phyloP scores from a whole-genome alignment of 2,113 vertebrate species.

The Cebus imitator region DNA sequence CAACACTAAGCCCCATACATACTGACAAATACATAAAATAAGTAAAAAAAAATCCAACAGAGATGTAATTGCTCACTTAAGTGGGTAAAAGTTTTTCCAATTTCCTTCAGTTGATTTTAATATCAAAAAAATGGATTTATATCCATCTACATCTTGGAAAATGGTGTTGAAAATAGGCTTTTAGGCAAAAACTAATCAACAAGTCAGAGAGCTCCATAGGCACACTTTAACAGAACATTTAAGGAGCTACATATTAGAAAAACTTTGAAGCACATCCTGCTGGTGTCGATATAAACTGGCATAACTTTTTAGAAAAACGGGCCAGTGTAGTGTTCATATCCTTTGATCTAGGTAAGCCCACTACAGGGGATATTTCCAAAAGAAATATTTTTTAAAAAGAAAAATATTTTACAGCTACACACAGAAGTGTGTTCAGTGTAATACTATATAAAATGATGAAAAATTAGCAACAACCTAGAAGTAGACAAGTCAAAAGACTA shows the following conservation, averaged over 20 bases:
- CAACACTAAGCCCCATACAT: neutral
- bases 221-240: neutral
- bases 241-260: neutral
- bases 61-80: constrained; percentile 2
- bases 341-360: constrained; percentile 30
- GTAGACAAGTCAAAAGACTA: neutral
- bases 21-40: neutral
- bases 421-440: neutral
- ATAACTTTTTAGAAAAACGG: neutral
- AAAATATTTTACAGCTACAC: neutral
- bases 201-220: neutral
- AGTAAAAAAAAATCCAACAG: neutral
- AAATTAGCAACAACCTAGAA: neutral
- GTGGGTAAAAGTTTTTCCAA: neutral
- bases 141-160: neutral
- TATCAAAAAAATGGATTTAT: constrained; percentile 21
- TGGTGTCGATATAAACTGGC: neutral
- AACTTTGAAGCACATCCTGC: neutral
- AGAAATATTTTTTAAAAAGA: neutral
- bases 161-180: neutral
- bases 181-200: constrained; percentile 40
- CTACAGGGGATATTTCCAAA: neutral
- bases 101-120: constrained; percentile 52
- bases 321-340: neutral
- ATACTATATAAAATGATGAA: constrained; percentile 10